A percentile compares a stretch with the other conserved stretches of the same genome.
These are phyloP conservation scores for Danaus chrysippus DNA, from an alignment of 2,888 invertebrate species.

Conservation along the genomic window DNA sequence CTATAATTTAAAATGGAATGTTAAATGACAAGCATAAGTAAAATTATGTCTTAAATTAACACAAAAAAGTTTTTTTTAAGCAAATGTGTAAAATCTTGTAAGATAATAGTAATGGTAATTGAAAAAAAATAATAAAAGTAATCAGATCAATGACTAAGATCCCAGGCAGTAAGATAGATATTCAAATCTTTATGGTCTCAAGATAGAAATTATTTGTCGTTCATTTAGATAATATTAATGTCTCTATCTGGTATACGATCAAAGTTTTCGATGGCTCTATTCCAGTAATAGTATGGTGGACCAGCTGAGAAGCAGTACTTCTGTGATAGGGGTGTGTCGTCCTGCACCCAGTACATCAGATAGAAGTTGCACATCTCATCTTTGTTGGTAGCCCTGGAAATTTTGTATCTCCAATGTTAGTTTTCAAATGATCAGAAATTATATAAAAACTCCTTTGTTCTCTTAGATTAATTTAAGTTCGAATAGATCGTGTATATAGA, in stretches of 20 bases:
- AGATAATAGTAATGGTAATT: too few species aligned
- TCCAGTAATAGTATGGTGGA: slow-evolving; percentile 92
- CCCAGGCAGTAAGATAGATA: background rate
- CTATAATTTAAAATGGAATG: too few species aligned
- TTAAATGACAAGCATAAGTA: too few species aligned
- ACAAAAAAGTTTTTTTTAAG: too few species aligned
- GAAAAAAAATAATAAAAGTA: background rate
- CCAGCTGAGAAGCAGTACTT: slow-evolving; percentile 92
- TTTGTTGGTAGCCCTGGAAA: slow-evolving; percentile 85
- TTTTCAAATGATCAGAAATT: too few species aligned
- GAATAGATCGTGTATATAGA: too few species aligned
- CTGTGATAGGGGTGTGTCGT: slow-evolving; percentile 84
- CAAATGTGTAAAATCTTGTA: too few species aligned
- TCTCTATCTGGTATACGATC: slow-evolving; percentile 87
- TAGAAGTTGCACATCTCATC: slow-evolving; percentile 99
- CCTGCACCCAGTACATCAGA: slow-evolving; percentile 94
- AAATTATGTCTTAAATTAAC: too few species aligned
- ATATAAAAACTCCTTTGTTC: too few species aligned
- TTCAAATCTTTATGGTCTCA: background rate
- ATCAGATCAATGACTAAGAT: slow-evolving; percentile 1
- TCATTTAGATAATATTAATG: slow-evolving; percentile 69
- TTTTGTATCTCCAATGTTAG: background rate
- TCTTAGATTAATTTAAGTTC: too few species aligned
- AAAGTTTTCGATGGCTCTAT: slow-evolving; percentile 79
- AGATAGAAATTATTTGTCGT: background rate